Conservation (phyloP, 1,140 invertebrate species). For the Mylabris phalerata region DNA sequence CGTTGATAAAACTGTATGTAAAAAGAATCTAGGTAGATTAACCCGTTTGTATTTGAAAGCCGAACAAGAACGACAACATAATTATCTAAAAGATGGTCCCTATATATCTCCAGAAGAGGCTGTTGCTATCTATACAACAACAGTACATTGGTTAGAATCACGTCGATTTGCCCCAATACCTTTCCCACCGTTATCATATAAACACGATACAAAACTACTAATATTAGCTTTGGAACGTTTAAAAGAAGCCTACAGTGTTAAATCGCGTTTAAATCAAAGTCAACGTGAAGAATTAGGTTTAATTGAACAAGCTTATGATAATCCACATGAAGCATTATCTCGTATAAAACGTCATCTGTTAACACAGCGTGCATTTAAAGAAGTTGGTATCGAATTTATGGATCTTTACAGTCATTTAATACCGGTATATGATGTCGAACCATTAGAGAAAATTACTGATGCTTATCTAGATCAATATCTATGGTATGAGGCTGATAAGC, state of each 20-base stretch:
- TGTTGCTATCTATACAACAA: constrained; percentile 98
- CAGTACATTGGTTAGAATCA: constrained; percentile 98
- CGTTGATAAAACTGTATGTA: constrained; percentile 99
- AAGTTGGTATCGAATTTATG: constrained; percentile 99
- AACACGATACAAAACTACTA: constrained; percentile 97
- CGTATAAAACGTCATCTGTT: constrained; percentile 98
- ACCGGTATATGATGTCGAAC: constrained; percentile 98
- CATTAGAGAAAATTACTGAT: constrained; percentile 98
- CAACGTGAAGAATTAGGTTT: constrained; percentile 97
- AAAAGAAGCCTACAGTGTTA: constrained; percentile 99
- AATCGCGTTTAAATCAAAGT: constrained; percentile 96
- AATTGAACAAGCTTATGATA: constrained; percentile 99
- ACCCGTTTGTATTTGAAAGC: constrained; percentile 96
- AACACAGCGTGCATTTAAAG: constrained; percentile 97
- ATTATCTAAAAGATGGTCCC: constrained; percentile 98
- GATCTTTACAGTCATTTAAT: constrained; percentile 98
- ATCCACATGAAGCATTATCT: constrained; percentile 97
- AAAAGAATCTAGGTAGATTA: constrained; percentile 96
- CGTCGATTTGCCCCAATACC: constrained; percentile 97
- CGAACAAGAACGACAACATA: constrained; percentile 98
- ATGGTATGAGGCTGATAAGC: constrained; percentile 99
- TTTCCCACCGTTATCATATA: constrained; percentile 98
- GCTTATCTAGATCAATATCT: constrained; percentile 99
- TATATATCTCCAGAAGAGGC: constrained; percentile 99
- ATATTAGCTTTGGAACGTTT: constrained; percentile 94